phyloP scores from a whole-genome alignment of 92 coral and sea anemone species.

The Parazoanthus darwini region DNA sequence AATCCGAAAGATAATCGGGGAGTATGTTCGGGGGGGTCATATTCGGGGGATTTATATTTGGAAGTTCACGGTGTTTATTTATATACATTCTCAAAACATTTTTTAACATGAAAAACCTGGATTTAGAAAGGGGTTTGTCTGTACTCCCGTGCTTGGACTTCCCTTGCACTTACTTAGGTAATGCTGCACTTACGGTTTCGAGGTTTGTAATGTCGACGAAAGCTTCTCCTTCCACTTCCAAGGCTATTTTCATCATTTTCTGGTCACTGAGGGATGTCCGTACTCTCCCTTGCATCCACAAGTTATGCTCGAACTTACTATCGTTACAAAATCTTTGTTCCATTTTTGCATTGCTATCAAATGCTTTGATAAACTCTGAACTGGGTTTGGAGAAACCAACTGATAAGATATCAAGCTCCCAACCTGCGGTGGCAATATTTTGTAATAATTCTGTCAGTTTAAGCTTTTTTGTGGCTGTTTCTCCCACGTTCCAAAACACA shows the following conservation, averaged over 20 bases:
- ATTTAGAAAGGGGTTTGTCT: no score
- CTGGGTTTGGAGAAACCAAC: slow-evolving; percentile 18
- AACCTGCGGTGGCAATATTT: slow-evolving; percentile 21
- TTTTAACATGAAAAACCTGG: no score
- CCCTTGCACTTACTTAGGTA: no score
- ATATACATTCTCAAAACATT: no score
- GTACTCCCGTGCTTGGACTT: no score
- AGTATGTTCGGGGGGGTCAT: no score
- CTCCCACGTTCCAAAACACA: slow-evolving; percentile 26
- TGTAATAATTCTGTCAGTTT: slow-evolving; percentile 7
- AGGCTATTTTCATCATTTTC: background rate
- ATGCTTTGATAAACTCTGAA: background rate
- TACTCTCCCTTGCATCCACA: slow-evolving; percentile 30
- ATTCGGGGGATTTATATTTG: no score
- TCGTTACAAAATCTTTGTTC: background rate
- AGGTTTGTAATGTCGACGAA: background rate
- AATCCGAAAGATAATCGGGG: no score
- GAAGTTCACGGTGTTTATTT: no score
- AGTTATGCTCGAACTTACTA: slow-evolving; percentile 7
- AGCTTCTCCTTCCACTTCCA: slow-evolving; percentile 2
- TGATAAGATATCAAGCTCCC: slow-evolving; percentile 10
- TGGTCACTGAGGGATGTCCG: background rate
- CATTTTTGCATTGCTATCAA: slow-evolving; percentile 20
- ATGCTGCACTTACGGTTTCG: background rate
- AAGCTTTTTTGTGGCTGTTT: background rate